Base-by-base conservation (phyloP, 2,797 vertebrate genomes). In the Typhlichthys eigenmanni region DNA sequence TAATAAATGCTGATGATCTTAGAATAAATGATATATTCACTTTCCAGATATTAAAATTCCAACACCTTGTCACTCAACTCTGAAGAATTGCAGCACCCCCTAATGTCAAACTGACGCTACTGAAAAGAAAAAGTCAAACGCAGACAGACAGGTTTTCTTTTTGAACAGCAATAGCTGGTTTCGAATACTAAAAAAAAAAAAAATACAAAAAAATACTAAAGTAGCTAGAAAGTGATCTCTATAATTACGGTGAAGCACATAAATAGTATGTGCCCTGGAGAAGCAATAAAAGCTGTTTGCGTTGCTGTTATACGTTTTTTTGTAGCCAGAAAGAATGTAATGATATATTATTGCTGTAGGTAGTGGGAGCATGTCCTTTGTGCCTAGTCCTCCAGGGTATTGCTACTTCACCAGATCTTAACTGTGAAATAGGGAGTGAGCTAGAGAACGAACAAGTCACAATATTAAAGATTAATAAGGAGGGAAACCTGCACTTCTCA, bases 31-130 rank as follows among this genome's bases (percentile, higher is more conserved):
- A 48, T 16, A 49, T 58, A 61, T 50, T 6, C 53, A 75, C 64
- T 62, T 29, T 64, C 17, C 13, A 29, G 54, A 51, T 55, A 63
- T 53, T 68, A n/a, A 68, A 53, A 68, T 67, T 53, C 68, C 55
- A 66, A 8, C 54, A 4, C 46, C 56, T 70, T 68, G 67, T 74
- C 62, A 65, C 6, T 88, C 78, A 75, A 75, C 80, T 85, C 68
- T 85, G 65, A 88, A 92, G 92, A 83, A 89, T 90, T 91, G 80
- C 89, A 93, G 93, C 93, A 85, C 92, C 93, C 88, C 91, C 93
- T 93, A 92, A 90, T 87, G 93, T 82, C 88, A 60, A 61, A 53
- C 48, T 3, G 13, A 32, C 34, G 88, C 77, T 81, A 92, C 59
- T 92, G 91, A 79, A 72, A 49, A 38, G 0, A 58, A 72, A 17